Evolutionary conservation across 2,888 invertebrate genomes (phyloP).

Genomic region (Stenodema calcarata): DNA sequence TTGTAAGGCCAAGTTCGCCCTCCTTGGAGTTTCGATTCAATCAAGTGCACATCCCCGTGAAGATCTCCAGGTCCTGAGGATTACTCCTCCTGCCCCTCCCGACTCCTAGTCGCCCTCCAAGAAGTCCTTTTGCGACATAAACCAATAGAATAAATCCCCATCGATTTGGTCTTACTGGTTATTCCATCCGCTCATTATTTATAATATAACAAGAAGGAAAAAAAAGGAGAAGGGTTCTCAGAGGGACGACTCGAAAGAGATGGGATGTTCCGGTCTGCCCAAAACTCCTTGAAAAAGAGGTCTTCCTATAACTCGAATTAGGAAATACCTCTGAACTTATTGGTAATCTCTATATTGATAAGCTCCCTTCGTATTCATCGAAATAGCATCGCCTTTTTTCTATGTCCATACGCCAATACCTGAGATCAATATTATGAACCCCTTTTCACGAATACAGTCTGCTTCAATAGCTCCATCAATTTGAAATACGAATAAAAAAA

Average conservation of each 20-base stretch:
- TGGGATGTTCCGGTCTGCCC: neutral
- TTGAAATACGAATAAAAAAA: no score
- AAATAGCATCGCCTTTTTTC: neutral
- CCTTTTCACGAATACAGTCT: no score
- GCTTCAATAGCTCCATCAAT: no score
- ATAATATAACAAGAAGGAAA: conserved; percentile 23
- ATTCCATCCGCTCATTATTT: conserved; percentile 49
- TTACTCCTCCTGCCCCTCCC: neutral
- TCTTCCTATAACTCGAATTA: conserved; percentile 25
- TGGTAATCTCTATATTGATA: neutral
- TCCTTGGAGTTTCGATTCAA: conserved; percentile 39
- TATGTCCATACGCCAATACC: neutral
- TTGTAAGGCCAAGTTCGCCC: neutral
- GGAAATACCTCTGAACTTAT: neutral
- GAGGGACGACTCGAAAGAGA: neutral
- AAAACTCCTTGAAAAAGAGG: neutral
- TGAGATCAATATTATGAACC: no score
- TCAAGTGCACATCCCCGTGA: conserved; percentile 50
- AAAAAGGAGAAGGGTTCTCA: neutral
- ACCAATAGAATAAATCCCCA: conserved; percentile 49
- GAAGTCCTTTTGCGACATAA: conserved; percentile 33
- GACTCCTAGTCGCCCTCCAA: neutral
- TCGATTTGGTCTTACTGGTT: conserved; percentile 44
- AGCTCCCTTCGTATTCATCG: neutral
- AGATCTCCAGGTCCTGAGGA: conserved; percentile 35